A percentile compares a stretch with the other conserved stretches of the same genome.
These are phyloP conservation scores for Synanthedon myopaeformis DNA, from an alignment of 2,888 invertebrate species.

Conservation along the genomic window DNA sequence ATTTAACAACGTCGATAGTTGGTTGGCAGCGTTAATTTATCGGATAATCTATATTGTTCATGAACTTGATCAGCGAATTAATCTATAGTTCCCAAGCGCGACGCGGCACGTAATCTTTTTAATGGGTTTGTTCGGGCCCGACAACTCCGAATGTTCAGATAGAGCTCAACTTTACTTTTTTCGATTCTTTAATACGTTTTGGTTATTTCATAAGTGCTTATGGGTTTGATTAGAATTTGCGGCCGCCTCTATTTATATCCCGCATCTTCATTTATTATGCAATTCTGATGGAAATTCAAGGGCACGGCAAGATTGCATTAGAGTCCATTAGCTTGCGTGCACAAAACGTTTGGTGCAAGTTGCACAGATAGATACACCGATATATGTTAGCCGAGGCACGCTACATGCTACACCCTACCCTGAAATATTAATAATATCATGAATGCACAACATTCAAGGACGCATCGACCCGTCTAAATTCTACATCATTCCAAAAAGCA, in stretches of 20 bases:
- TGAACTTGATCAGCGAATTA: not conserved
- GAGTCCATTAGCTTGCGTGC: slow-evolving; percentile 20
- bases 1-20: not conserved
- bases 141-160: not conserved
- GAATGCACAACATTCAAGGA: not conserved
- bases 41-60: slow-evolving; percentile 5
- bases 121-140: not conserved
- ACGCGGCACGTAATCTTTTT: not conserved
- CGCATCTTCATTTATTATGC: slow-evolving; percentile 26
- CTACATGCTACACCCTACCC: not conserved
- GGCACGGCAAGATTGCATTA: slow-evolving; percentile 26
- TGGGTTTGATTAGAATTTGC: no score
- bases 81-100: not conserved
- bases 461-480: not conserved
- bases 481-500: not conserved
- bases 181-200: no score
- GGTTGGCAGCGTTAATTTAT: not conserved
- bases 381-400: not conserved
- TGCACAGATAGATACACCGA: not conserved
- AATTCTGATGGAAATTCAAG: slow-evolving; percentile 13
- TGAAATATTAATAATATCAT: not conserved
- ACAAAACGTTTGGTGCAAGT: slow-evolving; percentile 4
- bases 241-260: slow-evolving; percentile 3
- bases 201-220: no score
- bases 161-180: not conserved